Base-by-base conservation (phyloP, 2,888 invertebrate species). In the Cryptocheilus praepositus region DNA sequence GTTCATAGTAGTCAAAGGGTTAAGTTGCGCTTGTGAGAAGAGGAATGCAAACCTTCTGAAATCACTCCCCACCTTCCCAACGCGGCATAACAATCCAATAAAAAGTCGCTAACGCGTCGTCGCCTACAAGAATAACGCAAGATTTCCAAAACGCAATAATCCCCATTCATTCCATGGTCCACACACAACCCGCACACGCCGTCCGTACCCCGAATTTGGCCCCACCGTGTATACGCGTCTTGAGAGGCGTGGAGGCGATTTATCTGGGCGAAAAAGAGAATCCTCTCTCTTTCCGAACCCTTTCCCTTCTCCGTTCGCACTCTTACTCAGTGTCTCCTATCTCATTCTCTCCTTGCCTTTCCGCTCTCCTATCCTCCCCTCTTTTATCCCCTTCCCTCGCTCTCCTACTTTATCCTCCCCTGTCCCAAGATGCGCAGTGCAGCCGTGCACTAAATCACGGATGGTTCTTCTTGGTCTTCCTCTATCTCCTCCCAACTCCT, bases 371-470 rank as follows among this genome's bases (percentile, higher is more conserved):
- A 59, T 57, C 67, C 54, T 71, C 21, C 58, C 49, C 53, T 54
- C 21, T 7, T 16, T 55, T 55, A 25, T 36, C 53, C 52, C 21
- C 53, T 3, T 53, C 53, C 53, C 22, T 19, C 22, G 21, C 53
- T 53, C 53, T 22, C 53, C 53, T 71, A 36, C 36, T 36, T 36
- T 36, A 36, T 36, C 36, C 36, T 36, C 36, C 36, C 36, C 36
- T 36, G 36, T 36, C 61, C 73, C 64, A 77, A 75, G 81, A 80
- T 79, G 81, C 80, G 74, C 81, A 80, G 74, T 77, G 80, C 78
- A 77, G 79, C 75, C 77, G 74, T 79, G 81, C 79, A 86, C 84
- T 86, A 86, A 86, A 85, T 86, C 86, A 86, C 84, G 71, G 74
- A 75, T 71, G 77, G 79, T 82, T 81, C 81, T 83, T 83, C 79